Evolutionary conservation across 2,797 vertebrate genomes (phyloP).

Genomic region (Myotis daubentonii): DNA sequence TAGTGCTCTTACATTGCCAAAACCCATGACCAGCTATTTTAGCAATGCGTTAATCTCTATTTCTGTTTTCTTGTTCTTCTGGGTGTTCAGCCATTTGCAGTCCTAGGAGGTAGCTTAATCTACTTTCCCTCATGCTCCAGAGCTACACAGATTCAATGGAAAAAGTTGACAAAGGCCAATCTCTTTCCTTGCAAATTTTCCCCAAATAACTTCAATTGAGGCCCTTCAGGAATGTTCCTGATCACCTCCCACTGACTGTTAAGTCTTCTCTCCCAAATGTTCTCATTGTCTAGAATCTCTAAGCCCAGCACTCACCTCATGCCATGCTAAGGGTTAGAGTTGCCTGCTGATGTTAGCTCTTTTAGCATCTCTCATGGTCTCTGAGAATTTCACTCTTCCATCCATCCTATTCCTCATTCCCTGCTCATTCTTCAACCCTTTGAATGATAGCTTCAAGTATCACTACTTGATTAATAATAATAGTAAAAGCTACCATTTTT

Average conservation of each 20-base stretch:
- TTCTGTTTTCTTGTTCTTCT: neutral
- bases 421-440: neutral
- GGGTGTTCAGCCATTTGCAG: neutral
- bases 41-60: accelerated
- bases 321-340: accelerated
- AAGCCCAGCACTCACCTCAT: neutral
- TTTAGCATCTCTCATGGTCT: accelerated
- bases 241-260: neutral
- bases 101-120: neutral
- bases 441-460: neutral
- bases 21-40: neutral
- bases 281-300: neutral
- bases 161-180: neutral
- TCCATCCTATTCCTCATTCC: neutral
- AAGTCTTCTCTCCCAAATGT: neutral
- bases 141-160: neutral
- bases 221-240: neutral
- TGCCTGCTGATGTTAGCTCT: neutral
- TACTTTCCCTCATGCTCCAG: neutral
- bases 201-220: neutral
- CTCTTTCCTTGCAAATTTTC: neutral
- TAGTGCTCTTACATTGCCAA: neutral
- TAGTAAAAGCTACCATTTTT: neutral
- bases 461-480: neutral
- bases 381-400: neutral